phyloP scores from a whole-genome alignment of 2,113 vertebrate species.

The Calidris pygmaea region DNA sequence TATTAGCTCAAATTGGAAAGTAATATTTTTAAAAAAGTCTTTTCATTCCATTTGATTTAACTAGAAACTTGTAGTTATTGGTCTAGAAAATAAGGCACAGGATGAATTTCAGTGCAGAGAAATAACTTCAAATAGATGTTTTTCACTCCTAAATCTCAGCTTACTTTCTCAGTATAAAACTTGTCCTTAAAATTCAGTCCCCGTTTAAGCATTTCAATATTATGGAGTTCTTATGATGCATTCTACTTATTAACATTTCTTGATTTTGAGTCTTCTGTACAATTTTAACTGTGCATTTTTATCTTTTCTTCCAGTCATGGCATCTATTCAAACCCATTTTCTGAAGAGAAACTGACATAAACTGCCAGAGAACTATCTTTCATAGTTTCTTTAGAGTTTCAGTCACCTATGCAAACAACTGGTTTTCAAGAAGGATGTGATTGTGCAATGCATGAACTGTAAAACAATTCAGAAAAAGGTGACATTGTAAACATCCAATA shows the following conservation, averaged over 20 bases:
- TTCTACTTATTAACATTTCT: not conserved
- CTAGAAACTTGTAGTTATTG: not conserved
- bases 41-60: not conserved
- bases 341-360: not conserved
- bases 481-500: not conserved
- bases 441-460: not conserved
- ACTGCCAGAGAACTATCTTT: not conserved
- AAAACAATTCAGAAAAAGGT: slow-evolving; percentile 42
- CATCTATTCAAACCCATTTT: not conserved
- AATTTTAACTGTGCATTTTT: not conserved
- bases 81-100: not conserved
- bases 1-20: not conserved
- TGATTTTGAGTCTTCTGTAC: not conserved
- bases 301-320: not conserved
- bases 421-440: slow-evolving; percentile 14
- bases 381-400: not conserved
- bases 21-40: not conserved
- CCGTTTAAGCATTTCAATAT: not conserved
- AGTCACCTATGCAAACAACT: not conserved
- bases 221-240: not conserved
- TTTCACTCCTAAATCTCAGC: not conserved
- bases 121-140: not conserved
- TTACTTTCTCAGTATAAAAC: not conserved
- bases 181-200: not conserved
- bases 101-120: not conserved